Percentiles rank a stretch among this genome's conserved stretches.
These are phyloP conservation scores for Echinops telfairi DNA, from an alignment of 2,113 vertebrate species.

Conservation along the genomic window DNA sequence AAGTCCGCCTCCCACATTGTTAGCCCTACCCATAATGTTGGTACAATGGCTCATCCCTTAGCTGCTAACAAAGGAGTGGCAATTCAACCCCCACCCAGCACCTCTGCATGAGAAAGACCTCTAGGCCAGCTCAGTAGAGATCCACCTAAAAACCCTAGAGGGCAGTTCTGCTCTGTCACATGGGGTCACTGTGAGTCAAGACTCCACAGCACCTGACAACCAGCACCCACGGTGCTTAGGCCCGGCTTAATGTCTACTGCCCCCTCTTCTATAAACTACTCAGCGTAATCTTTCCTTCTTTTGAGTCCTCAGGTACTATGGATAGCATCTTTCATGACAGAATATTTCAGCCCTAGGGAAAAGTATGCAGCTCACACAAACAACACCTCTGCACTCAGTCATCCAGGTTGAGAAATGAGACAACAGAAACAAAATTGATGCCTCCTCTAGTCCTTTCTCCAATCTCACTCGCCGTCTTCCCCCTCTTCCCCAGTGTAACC, in stretches of 20 bases:
- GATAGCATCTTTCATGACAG: too few relatives aligned
- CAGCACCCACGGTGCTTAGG: not conserved
- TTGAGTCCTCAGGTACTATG: not conserved
- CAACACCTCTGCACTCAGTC: not conserved
- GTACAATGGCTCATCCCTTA: too few relatives aligned
- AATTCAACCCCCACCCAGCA: too few relatives aligned
- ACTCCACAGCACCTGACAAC: too few relatives aligned
- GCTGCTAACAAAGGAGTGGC: too few relatives aligned
- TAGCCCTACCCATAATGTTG: too few relatives aligned
- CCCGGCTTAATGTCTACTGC: not conserved
- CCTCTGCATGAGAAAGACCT: too few relatives aligned
- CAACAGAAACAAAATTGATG: not conserved
- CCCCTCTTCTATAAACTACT: not conserved
- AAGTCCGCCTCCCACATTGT: too few relatives aligned
- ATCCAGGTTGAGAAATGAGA: not conserved
- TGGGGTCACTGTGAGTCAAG: too few relatives aligned
- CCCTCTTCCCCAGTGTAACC: not conserved
- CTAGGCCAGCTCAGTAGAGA: too few relatives aligned
- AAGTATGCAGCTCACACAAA: not conserved
- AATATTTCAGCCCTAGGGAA: not conserved
- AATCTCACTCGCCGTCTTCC: not conserved
- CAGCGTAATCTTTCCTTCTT: slow-evolving; percentile 20
- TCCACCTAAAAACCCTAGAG: too few relatives aligned
- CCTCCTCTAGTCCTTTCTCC: not conserved
- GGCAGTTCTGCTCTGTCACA: too few relatives aligned